A percentile compares a stretch with the other conserved stretches of the same genome.
Evolutionary conservation across 2,797 vertebrate genomes (phyloP).

Genomic region (Champsocephalus gunnari): DNA sequence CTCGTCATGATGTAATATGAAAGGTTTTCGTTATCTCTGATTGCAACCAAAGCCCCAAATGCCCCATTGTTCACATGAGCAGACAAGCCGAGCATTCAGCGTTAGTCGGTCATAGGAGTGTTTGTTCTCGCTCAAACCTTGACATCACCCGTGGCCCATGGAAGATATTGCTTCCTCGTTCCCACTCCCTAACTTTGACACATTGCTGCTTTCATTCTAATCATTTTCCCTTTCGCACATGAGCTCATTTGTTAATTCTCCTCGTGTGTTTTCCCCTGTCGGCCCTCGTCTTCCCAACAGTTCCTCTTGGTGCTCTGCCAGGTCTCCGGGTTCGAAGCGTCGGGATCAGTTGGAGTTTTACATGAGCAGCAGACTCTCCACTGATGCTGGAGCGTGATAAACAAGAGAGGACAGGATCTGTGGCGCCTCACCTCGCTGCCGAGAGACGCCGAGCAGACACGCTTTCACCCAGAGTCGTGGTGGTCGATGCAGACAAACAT

Average conservation of each 20-base stretch:
- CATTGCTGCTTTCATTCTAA: conserved; percentile 27
- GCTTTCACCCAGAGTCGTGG: neutral
- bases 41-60: conserved; percentile 36
- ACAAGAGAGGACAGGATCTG: conserved; percentile 48
- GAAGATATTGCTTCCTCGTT: conserved; percentile 48
- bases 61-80: conserved; percentile 47
- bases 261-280: conserved; percentile 32
- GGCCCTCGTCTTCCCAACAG: conserved; percentile 24
- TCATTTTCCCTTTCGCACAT: conserved; percentile 19
- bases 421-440: conserved; percentile 33
- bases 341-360: conserved; percentile 52
- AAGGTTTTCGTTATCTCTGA: conserved; percentile 50
- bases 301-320: conserved; percentile 64
- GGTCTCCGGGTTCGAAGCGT: conserved; percentile 33
- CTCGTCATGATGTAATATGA: conserved; percentile 70
- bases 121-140: conserved; percentile 16
- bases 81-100: conserved; percentile 28
- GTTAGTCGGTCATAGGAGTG: conserved; percentile 26
- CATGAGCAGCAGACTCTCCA: conserved; percentile 32
- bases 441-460: conserved; percentile 30
- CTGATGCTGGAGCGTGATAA: conserved; percentile 66
- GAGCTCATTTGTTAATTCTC: conserved; percentile 56
- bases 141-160: conserved; percentile 35
- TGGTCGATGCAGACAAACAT: conserved; percentile 3
- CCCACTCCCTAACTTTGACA: conserved; percentile 44